Percentiles rank a stretch among this genome's conserved stretches.
These are phyloP conservation scores for Watsonalla binaria DNA, from an alignment of 2,888 invertebrate genomes.

Conservation along the genomic window DNA sequence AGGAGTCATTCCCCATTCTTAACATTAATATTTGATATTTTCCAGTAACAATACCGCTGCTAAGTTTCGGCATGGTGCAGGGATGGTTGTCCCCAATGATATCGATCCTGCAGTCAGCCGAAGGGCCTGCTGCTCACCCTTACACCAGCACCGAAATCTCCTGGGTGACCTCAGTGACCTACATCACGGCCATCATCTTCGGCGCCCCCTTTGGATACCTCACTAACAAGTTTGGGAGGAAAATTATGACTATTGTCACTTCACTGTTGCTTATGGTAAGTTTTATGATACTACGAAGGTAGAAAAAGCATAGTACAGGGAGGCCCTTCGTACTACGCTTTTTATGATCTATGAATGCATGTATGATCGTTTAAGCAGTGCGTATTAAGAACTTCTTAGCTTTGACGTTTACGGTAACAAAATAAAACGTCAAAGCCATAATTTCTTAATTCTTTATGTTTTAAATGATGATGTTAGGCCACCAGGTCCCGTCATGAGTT, in stretches of 20 bases:
- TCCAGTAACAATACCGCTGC: slow-evolving; percentile 64
- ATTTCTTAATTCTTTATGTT: too few species aligned
- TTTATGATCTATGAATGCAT: too few species aligned
- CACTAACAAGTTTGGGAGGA: slow-evolving; percentile 64
- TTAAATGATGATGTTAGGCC: too few species aligned
- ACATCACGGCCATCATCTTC: slow-evolving; percentile 66
- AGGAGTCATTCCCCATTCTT: slow-evolving; percentile 1
- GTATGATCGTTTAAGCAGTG: too few species aligned
- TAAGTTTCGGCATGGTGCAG: slow-evolving; percentile 71
- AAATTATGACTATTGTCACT: slow-evolving; percentile 63
- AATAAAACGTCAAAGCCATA: too few species aligned
- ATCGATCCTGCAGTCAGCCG: slow-evolving; percentile 51
- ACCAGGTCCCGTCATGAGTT: too few species aligned
- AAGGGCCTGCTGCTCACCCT: slow-evolving; percentile 50
- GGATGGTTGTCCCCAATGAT: slow-evolving; percentile 74
- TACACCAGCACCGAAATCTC: slow-evolving; percentile 58
- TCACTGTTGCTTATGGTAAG: slow-evolving; percentile 64
- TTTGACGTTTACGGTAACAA: too few species aligned
- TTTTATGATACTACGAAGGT: slow-evolving; percentile 12
- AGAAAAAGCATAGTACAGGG: too few species aligned
- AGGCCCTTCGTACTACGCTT: too few species aligned
- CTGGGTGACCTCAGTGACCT: slow-evolving; percentile 68
- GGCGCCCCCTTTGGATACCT: slow-evolving; percentile 69
- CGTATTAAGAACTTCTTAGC: too few species aligned
- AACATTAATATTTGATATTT: slow-evolving; percentile 7